phyloP scores from a whole-genome alignment of 2,888 invertebrate species.

The Lasius platythorax region DNA sequence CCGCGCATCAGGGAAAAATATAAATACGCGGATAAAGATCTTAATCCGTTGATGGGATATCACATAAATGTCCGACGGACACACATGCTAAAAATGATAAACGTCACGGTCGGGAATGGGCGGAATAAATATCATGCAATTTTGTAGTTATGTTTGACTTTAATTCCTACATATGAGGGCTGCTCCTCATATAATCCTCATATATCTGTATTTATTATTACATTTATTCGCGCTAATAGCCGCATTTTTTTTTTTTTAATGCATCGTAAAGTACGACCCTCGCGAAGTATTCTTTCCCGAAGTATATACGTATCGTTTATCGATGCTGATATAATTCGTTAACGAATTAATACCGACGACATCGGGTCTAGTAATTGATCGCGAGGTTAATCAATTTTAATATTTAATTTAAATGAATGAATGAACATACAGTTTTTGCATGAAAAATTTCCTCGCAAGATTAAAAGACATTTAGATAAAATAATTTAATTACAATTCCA shows the following conservation, averaged over 20 bases:
- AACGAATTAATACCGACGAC: neutral
- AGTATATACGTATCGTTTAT: neutral
- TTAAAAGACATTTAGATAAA: neutral
- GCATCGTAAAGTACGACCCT: constrained; percentile 17
- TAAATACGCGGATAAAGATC: constrained; percentile 49
- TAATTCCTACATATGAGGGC: constrained; percentile 47
- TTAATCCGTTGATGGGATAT: constrained; percentile 51
- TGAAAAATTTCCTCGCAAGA: neutral
- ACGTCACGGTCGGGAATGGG: constrained; percentile 34
- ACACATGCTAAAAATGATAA: constrained; percentile 47
- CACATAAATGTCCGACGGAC: constrained; percentile 44
- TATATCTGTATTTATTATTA: constrained; percentile 49
- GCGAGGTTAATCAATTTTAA: constrained; percentile 6
- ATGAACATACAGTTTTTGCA: neutral
- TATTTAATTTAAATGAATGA: constrained; percentile 14
- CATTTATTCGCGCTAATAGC: constrained; percentile 36
- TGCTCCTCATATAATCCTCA: constrained; percentile 17
- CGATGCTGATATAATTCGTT: neutral
- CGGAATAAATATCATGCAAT: constrained; percentile 45
- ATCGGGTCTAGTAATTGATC: constrained; percentile 16
- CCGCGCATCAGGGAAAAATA: constrained; percentile 34
- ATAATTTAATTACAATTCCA: constrained; percentile 7
- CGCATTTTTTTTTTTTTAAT: neutral
- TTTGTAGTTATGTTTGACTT: constrained; percentile 45
- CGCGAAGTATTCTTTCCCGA: neutral